phyloP scores from a whole-genome alignment of 2,888 invertebrate genomes.

The Hirtodrosophila alboralis region DNA sequence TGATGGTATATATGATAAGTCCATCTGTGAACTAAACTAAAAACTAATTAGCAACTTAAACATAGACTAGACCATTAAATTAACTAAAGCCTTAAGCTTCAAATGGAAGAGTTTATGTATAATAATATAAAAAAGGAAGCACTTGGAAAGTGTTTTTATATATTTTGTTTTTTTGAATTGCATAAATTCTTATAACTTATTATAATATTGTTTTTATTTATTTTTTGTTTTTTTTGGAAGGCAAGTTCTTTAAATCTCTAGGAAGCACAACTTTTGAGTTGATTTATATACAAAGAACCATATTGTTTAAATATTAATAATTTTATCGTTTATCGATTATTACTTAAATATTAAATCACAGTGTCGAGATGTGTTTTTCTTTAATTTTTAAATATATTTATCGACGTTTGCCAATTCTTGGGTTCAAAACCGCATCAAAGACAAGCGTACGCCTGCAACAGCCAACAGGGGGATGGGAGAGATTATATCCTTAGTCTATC shows the following conservation, averaged over 20 bases:
- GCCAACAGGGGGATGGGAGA: slow-evolving; percentile 33
- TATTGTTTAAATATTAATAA: slow-evolving; percentile 1
- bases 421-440: slow-evolving; percentile 63
- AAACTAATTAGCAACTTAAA: slow-evolving; percentile 47
- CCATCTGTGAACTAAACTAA: slow-evolving; percentile 14
- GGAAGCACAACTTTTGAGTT: slow-evolving; percentile 74
- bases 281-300: slow-evolving; percentile 51
- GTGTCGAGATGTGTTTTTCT: slow-evolving; percentile 72
- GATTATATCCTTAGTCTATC: neutral
- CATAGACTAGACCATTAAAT: slow-evolving; percentile 75
- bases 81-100: slow-evolving; percentile 60
- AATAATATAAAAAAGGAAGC: slow-evolving; percentile 63
- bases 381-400: no score
- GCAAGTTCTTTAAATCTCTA: slow-evolving; percentile 56
- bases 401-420: slow-evolving; percentile 55
- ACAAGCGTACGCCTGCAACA: slow-evolving; percentile 64
- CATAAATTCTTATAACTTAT: slow-evolving; percentile 47
- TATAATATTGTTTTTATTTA: no score
- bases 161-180: slow-evolving; percentile 64
- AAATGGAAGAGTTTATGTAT: slow-evolving; percentile 48
- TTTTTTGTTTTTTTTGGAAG: slow-evolving; percentile 55
- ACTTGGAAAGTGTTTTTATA: slow-evolving; percentile 75
- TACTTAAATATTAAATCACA: slow-evolving; percentile 76
- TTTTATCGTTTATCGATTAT: slow-evolving; percentile 21
- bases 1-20: neutral